Conservation (phyloP, 2,888 invertebrate genomes). For the Deilephila elpenor region DNA sequence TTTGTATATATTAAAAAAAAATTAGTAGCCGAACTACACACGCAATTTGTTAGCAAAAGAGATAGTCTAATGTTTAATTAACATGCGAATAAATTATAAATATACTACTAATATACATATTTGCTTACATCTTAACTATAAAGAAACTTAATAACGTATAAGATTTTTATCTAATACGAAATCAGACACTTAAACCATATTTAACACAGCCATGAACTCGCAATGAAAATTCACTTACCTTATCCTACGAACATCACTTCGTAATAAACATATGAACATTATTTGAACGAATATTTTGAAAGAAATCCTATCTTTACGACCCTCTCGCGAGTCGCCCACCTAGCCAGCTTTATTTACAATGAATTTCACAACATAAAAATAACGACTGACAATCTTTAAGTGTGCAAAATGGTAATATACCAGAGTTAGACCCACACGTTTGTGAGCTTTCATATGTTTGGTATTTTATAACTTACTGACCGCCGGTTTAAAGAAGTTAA, state of each 20-base stretch:
- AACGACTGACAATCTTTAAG: neutral
- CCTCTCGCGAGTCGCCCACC: slow-evolving; percentile 25
- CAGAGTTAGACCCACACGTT: neutral
- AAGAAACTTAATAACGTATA: neutral
- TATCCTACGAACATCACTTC: neutral
- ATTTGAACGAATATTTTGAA: slow-evolving; percentile 27
- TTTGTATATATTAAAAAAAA: no score
- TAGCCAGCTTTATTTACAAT: slow-evolving; percentile 21
- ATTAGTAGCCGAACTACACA: no score
- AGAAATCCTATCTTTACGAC: slow-evolving; percentile 30
- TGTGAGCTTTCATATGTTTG: neutral
- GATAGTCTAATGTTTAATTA: no score
- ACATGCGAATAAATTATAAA: no score
- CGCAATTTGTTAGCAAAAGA: no score
- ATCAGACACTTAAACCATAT: neutral
- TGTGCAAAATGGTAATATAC: slow-evolving; percentile 7
- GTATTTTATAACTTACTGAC: slow-evolving; percentile 1
- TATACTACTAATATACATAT: no score
- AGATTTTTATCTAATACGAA: neutral
- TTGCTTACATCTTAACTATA: no score
- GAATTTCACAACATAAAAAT: slow-evolving; percentile 2
- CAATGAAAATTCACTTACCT: slow-evolving; percentile 3
- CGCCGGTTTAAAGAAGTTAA: neutral
- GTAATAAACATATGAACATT: slow-evolving; percentile 9
- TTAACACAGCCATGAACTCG: neutral